Percentiles rank a stretch among this genome's conserved stretches.
These are phyloP conservation scores for Gastrophysa polygoni DNA, from an alignment of 2,888 invertebrate species.

Conservation along the genomic window DNA sequence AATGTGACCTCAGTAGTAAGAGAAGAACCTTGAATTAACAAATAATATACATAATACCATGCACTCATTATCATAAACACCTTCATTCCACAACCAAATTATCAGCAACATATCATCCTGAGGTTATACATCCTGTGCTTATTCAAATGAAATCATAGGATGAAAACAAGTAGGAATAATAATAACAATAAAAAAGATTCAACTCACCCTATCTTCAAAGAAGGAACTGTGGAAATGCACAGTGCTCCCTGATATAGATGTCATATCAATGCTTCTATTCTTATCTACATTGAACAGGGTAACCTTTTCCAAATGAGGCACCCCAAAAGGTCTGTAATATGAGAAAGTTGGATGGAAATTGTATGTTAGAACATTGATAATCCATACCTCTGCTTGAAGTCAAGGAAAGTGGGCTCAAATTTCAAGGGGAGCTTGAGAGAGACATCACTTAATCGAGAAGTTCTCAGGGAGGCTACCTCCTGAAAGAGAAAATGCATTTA, in stretches of 20 bases:
- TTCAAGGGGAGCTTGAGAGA: slow-evolving; percentile 59
- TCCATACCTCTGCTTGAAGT: slow-evolving; percentile 71
- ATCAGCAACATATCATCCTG: background rate
- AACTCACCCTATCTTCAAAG: slow-evolving; percentile 88
- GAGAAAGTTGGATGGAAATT: slow-evolving; percentile 10
- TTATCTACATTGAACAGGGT: slow-evolving; percentile 85
- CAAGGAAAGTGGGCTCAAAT: slow-evolving; percentile 71
- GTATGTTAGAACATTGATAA: background rate
- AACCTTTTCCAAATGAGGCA: slow-evolving; percentile 85
- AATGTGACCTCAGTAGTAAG: background rate
- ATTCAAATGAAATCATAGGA: too few species aligned
- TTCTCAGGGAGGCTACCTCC: slow-evolving; percentile 52
- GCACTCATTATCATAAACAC: background rate
- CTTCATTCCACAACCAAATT: background rate
- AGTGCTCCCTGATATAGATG: slow-evolving; percentile 93
- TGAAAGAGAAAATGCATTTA: slow-evolving; percentile 41
- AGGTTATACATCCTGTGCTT: background rate
- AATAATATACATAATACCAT: background rate
- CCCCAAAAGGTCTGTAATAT: slow-evolving; percentile 77
- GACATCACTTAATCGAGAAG: slow-evolving; percentile 43
- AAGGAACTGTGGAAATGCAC: slow-evolving; percentile 97
- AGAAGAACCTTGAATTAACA: background rate
- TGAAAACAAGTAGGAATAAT: background rate
- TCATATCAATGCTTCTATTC: slow-evolving; percentile 87
- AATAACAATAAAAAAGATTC: background rate